phyloP scores from a whole-genome alignment of 2,797 vertebrate genomes.

The Aselliscus stoliczkanus region DNA sequence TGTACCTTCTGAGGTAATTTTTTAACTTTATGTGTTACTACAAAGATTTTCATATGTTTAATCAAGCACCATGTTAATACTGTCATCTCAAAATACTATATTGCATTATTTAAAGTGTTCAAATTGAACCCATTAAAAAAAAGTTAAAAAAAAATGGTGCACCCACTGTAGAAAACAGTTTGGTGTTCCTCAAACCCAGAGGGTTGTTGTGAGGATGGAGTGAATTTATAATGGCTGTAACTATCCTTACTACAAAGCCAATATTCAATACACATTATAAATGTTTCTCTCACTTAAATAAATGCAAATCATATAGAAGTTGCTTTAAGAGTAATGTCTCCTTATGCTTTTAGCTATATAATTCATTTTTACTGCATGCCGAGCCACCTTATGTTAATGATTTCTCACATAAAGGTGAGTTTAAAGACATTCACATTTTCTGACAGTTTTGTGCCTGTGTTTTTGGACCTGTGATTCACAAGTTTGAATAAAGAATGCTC shows the following conservation, averaged over 20 bases:
- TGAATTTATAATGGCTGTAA: background rate
- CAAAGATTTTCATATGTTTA: slow-evolving; percentile 79
- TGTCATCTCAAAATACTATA: slow-evolving; percentile 78
- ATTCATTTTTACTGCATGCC: slow-evolving; percentile 43
- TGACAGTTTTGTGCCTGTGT: background rate
- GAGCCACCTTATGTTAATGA: slow-evolving; percentile 35
- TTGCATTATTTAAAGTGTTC: slow-evolving; percentile 80
- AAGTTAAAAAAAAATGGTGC: slow-evolving; percentile 36
- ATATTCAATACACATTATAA: background rate
- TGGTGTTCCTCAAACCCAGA: background rate
- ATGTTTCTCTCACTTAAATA: background rate
- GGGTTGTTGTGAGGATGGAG: background rate
- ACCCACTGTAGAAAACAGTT: background rate
- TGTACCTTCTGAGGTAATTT: slow-evolving; percentile 77
- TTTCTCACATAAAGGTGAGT: slow-evolving; percentile 54
- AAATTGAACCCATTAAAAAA: slow-evolving; percentile 77
- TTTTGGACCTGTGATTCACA: slow-evolving; percentile 51
- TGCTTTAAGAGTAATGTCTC: slow-evolving; percentile 2
- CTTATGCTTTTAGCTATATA: slow-evolving; percentile 9
- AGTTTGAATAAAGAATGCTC: background rate
- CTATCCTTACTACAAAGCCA: background rate
- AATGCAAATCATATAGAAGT: background rate
- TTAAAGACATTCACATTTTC: slow-evolving; percentile 49
- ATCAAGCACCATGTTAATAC: slow-evolving; percentile 82
- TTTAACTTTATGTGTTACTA: slow-evolving; percentile 79